phyloP scores from a whole-genome alignment of 2,113 vertebrate genomes.

The Ibidorhyncha struthersii region DNA sequence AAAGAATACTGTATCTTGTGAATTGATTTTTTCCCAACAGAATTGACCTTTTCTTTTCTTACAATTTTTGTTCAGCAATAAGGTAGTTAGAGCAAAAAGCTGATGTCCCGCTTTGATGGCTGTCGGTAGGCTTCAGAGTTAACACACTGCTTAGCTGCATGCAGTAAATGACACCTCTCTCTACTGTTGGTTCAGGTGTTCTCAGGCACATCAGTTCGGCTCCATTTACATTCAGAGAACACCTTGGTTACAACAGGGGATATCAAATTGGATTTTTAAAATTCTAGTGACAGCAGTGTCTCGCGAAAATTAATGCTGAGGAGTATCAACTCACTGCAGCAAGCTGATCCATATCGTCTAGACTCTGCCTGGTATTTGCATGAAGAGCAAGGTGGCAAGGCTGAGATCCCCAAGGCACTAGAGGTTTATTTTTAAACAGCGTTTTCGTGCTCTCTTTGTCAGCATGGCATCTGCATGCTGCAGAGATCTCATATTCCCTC shows the following conservation, averaged over 20 bases:
- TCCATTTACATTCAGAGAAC: not conserved
- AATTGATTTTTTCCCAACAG: not conserved
- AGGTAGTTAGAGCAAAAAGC: not conserved
- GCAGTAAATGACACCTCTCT: not conserved
- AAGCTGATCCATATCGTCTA: not conserved
- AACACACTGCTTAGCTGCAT: not conserved
- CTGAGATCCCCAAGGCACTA: not conserved
- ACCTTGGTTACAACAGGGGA: not conserved
- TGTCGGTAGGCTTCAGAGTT: not conserved
- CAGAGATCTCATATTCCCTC: not conserved
- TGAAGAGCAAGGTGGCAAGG: not conserved
- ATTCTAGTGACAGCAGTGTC: not conserved
- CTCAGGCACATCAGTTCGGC: not conserved
- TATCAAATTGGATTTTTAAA: not conserved
- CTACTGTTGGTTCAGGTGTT: not conserved
- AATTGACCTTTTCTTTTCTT: not conserved
- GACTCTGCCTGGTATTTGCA: not conserved
- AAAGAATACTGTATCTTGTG: not conserved
- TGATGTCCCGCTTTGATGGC: not conserved
- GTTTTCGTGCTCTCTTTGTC: not conserved
- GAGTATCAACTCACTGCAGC: not conserved
- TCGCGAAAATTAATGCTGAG: not conserved
- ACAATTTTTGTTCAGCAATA: not conserved
- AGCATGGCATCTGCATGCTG: not conserved
- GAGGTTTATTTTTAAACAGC: not conserved